Conservation (phyloP, 2,797 vertebrate genomes). For the Gorsachius magnificus region DNA sequence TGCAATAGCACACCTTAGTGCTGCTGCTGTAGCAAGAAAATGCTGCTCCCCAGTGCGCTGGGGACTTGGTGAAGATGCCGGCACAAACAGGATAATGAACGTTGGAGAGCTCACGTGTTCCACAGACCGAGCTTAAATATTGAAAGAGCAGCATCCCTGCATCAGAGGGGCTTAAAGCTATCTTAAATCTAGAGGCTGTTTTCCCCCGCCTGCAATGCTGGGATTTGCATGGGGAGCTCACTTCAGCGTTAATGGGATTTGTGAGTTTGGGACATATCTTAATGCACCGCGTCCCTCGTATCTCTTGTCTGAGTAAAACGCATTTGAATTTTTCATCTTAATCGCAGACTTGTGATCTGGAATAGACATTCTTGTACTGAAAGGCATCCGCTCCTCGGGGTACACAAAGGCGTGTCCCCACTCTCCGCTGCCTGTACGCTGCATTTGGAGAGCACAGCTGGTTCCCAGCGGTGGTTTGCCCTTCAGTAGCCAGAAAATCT, state of each 20-base stretch:
- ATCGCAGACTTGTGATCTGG: background rate
- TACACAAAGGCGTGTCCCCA: background rate
- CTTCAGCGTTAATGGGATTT: background rate
- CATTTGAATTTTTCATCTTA: conserved; percentile 57
- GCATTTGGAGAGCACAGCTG: background rate
- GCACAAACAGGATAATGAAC: conserved; percentile 37
- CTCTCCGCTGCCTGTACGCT: background rate
- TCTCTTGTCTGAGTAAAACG: conserved; percentile 19
- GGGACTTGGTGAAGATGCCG: background rate
- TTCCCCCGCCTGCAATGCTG: background rate
- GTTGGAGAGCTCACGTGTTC: background rate
- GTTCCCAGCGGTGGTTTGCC: fast-evolving
- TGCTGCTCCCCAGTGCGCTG: background rate
- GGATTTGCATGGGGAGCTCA: background rate
- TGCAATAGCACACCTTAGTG: conserved; percentile 14
- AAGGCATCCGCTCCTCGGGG: background rate
- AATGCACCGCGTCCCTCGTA: background rate
- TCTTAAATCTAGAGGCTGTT: background rate
- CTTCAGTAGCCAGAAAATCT: background rate
- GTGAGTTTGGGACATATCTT: background rate
- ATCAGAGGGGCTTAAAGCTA: background rate
- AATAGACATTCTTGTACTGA: conserved; percentile 15
- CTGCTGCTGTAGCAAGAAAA: conserved; percentile 12
- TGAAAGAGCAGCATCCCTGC: background rate
- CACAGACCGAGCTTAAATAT: conserved; percentile 25